A percentile compares a stretch with the other conserved stretches of the same genome.
phyloP scores from a whole-genome alignment of 2,113 vertebrate species.

The Leptocoma aspasia region DNA sequence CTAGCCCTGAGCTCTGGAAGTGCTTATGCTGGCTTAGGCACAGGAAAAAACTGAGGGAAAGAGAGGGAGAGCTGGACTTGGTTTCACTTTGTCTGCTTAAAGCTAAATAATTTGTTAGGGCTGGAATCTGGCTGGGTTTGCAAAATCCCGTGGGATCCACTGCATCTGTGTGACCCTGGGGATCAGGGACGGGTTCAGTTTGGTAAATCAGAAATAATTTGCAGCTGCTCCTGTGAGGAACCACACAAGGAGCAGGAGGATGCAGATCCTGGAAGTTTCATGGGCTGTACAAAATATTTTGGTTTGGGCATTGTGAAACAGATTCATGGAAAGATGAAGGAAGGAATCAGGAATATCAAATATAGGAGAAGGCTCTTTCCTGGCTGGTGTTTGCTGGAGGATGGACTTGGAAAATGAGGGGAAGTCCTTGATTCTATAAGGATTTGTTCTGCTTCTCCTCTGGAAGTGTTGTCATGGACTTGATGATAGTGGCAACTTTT shows the following conservation, averaged over 20 bases:
- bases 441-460: not conserved
- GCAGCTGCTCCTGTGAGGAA: not conserved
- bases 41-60: not conserved
- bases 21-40: not conserved
- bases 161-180: fast-evolving
- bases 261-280: not conserved
- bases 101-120: not conserved
- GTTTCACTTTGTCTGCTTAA: not conserved
- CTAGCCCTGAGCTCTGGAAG: not conserved
- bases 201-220: not conserved
- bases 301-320: not conserved
- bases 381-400: not conserved
- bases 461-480: fast-evolving
- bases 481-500: not conserved
- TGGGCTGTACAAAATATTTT: not conserved
- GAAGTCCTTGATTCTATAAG: not conserved
- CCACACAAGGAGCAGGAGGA: not conserved
- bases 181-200: not conserved
- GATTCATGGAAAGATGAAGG: not conserved
- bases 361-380: not conserved
- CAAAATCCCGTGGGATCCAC: fast-evolving
- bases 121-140: not conserved
- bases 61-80: not conserved
- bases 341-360: not conserved
- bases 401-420: not conserved